Base-by-base conservation (phyloP, 2,797 vertebrate species). In the Chaenodraco wilsoni region DNA sequence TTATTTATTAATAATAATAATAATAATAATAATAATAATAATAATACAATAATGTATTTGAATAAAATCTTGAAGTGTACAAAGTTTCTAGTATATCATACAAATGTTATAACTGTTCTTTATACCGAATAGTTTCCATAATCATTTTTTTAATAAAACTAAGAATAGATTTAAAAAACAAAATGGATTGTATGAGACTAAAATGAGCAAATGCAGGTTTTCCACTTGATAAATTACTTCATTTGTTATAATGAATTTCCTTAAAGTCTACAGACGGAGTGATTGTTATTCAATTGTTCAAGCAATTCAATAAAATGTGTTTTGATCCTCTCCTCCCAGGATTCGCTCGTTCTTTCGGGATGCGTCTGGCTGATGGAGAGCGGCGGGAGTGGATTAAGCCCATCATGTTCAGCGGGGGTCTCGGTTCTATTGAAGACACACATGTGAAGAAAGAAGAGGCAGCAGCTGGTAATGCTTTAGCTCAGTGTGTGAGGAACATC, bases 311-410 rank as follows among this genome's bases (percentile, higher is more conserved):
- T 50, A 3, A 37, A 9, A 16, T 31, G 7, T 33, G 6, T 59
- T 23, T 1, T 14, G 3, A 45, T 17, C 44, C 41, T 9, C 21
- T 33, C 31, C 58, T 40, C 62, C 1, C 19, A 98, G 97, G 97
- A n/a, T 98, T 99, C 33, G 95, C 96, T 21, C 96, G 97, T 27
- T 99, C 97, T 1, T 96, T 97, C 1, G 97, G 97, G 48, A 95
- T 96, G 88, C 89, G 87, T 4, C 87, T 98, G 66, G 82, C 94
- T 1, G 88, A 90, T 0, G 95, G 96, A 2, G 94, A 96, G 83
- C 94, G 97, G 0, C 93, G 96, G 5, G 97, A 99, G 50, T 98
- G 97, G 97, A 94, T 98, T 69, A 98, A 98, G 21, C 97, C 97
- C 0, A 95, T 99, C 79, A 98, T 98, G 97, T 98, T 99, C 88